Conservation (phyloP, 2,113 vertebrate species). For the Misgurnus mizolepis region DNA sequence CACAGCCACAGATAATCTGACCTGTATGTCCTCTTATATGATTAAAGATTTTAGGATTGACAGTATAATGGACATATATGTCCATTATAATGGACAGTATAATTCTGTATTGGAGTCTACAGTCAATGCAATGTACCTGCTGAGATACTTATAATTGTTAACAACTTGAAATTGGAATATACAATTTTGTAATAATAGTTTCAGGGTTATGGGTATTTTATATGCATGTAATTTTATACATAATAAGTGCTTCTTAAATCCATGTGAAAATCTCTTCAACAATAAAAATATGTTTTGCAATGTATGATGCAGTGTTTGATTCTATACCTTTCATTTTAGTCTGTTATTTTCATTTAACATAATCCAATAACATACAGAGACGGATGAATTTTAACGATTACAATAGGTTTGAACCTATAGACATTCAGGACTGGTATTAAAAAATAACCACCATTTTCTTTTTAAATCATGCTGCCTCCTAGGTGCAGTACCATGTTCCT, state of each 20-base stretch:
- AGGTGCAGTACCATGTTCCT: not conserved
- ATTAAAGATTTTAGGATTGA: not conserved
- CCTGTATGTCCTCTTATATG: not conserved
- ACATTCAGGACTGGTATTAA: no score
- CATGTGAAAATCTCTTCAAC: conserved; percentile 12
- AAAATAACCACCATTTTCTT: no score
- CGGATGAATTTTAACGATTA: not conserved
- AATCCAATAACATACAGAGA: not conserved
- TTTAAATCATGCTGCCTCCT: conserved; percentile 33
- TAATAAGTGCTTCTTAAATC: not conserved
- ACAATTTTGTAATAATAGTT: not conserved
- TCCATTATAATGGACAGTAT: not conserved
- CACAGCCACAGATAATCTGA: not conserved
- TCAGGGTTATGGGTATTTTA: conserved; percentile 1
- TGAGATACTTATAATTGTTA: not conserved
- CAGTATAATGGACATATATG: no score
- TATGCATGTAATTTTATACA: conserved; percentile 28
- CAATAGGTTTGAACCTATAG: not conserved
- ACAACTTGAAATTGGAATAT: not conserved
- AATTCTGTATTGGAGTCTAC: not conserved
- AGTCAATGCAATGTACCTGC: not conserved
- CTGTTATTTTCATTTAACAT: not conserved
- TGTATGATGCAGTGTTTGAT: not conserved
- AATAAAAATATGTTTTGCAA: conserved; percentile 20
- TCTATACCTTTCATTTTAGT: not conserved